Evolutionary conservation across 2,797 vertebrate genomes (phyloP), one percentile per base, ranked within the genome.

Genomic region (Sebastes baramenuke): DNA sequence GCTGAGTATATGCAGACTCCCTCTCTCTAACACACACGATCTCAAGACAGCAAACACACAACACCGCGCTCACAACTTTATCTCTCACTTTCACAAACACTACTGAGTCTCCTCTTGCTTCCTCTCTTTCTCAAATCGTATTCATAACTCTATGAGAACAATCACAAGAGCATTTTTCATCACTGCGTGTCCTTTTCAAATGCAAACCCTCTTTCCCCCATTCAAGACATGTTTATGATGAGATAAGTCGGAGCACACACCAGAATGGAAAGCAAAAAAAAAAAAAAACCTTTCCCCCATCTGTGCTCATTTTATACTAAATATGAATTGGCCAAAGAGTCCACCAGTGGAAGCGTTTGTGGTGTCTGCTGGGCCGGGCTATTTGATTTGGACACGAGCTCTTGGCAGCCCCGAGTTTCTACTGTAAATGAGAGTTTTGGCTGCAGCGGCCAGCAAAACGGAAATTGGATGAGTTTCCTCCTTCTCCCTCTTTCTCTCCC

Each of bases 361-460:
- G 81, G 77, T 81, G 81, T 91, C 86, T 88, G 87, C 85, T 76
- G 85, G 65, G 77, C 75, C 29, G 16, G 73, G 74, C 78, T 92
- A 81, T 92, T 94, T 94, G 88, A 92, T 89, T 92, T 93, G 89
- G 91, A 93, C 83, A 67, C 34, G 0, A 84, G 87, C 79, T 90
- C 79, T 88, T 92, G 92, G 91, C 92, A 90, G 84, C 67, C 42
- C 0, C 0, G 55, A 81, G 79, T 90, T 94, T 93, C 87, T 85
- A 89, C 84, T 90, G 85, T 91, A 92, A 93, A 93, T 91, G 87
- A 92, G 90, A 85, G 85, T 92, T 93, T 93, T 91, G 89, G 91
- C 90, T 84, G 87, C 73, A 60, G 64, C 2, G 18, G 79, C 89
- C 80, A 80, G 77, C 75, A 86, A 89, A 89, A 83, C 3, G 68